Base-by-base conservation (phyloP, 2,797 vertebrate genomes). In the Hydrophis major region DNA sequence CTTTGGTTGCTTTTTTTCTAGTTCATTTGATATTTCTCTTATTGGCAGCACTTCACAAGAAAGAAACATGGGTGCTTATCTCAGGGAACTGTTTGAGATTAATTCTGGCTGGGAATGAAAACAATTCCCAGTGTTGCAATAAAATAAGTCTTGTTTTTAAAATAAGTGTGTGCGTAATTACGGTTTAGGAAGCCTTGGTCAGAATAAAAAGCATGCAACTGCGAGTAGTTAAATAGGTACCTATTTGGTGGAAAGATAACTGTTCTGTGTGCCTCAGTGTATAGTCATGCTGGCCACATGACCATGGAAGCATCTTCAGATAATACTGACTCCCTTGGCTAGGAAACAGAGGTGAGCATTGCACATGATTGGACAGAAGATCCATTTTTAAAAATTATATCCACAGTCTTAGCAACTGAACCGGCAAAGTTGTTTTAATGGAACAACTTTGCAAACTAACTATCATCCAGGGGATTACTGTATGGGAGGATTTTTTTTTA, bases 231-330 rank as follows among this genome's bases (percentile, higher is more conserved):
- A 32, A 74, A 74, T 74, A 74, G 66, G 66, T 74, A 37, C n/a
- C 14, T 18, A 32, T 74, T 37, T 32, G 6, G n/a, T 74, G 66
- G 14, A n/a, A 74, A 7, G n/a, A 2, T 37, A 74, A 74, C n/a
- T 0, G 13, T 69, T 69, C 13, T 32, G 63, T 69, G 13, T 2
- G 2, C 28, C 28, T 32, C 63, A 0, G 63, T 5, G 0, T 32
- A 16, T 63, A 6, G 28, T 16, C 63, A 69, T 69, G 63, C 63
- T 32, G 5, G 13, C 13, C 5, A n/a, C 63, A 32, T 32, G 27
- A 69, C 4, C n/a, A 69, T 16, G 2, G n/a, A 69, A 69, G 60
- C 10, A 63, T 69, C 63, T 32, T 32, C 2, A 1, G 28, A 32
- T 13, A 69, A 69, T 5, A 69, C 0, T 66, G 28, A 13, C 13